Base-by-base conservation (phyloP, 2,888 invertebrate species). In the Dryomyza anilis region DNA sequence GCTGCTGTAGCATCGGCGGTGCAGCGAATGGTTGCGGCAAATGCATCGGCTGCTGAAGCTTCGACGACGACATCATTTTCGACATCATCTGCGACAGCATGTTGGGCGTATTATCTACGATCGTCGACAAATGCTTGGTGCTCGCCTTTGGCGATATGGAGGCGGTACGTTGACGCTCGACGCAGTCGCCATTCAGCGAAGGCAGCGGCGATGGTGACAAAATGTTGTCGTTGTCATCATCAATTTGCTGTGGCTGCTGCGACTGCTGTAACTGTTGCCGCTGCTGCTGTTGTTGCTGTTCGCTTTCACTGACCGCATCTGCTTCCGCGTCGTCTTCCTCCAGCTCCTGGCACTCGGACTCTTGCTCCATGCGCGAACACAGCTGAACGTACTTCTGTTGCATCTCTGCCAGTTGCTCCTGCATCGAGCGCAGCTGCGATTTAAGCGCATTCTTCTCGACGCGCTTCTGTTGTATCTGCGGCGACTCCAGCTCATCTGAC, bases 401-500 rank as follows among this genome's bases (percentile, higher is more conserved):
- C 91, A 96, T 95, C 80, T 91, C 92, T 12, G 93, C 94, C 66
- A 95, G 85, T 83, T 95, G 94, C 78, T 94, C 93, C 84, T 94
- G 93, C 89, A 96, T 90, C 66, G 91, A 90, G 75, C 93, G 88
- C 74, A 95, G 84, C 83, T 95, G 95, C 67, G 91, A 90, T 83
- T 94, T 93, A 16, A 95, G 86, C 65, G 91, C 91, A 79, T 93
- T 93, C 81, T 94, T 94, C 84, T 94, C 93, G 75, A 92, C 92
- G 73, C 93, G 88, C 83, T 93, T 94, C 80, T 92, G 92, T 80
- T 91, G 89, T 68, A 94, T 89, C 68, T 93, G 92, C 66, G 90
- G 89, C 65, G 90, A 89, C 74, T 89, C 89, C 73, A 89, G 87
- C 73, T 90, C 90, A 74, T 93, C 91, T 69, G 91, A 91, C 71